phyloP scores from a whole-genome alignment of 2,797 vertebrate species.

The Streptopelia turtur region DNA sequence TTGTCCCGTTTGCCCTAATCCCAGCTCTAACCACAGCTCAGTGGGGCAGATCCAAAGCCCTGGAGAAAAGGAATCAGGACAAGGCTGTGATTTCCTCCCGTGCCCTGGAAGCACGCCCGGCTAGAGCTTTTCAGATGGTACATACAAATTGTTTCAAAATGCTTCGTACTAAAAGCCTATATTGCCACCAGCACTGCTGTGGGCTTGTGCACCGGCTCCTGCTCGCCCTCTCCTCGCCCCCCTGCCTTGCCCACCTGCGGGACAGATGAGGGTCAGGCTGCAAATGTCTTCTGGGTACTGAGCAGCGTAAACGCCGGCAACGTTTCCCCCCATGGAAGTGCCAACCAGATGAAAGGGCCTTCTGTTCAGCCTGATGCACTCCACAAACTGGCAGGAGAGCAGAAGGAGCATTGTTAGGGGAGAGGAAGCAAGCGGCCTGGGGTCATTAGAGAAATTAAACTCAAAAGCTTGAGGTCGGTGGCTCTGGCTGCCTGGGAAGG shows the following conservation, averaged over 20 bases:
- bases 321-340: conserved; percentile 94
- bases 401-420: conserved; percentile 18
- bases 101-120: neutral
- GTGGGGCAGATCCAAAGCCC: neutral
- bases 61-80: neutral
- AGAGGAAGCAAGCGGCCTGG: neutral
- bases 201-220: neutral
- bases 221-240: neutral
- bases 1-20: neutral
- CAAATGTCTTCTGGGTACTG: conserved; percentile 89
- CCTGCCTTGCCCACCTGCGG: conserved; percentile 85
- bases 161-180: neutral
- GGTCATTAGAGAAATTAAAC: neutral
- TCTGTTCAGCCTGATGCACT: conserved; percentile 88
- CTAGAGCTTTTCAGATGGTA: neutral
- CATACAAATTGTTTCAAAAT: neutral
- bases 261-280: conserved; percentile 93
- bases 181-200: neutral
- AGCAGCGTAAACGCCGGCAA: conserved; percentile 94
- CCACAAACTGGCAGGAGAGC: conserved; percentile 86
- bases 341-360: conserved; percentile 94
- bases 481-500: neutral
- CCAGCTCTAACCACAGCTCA: neutral
- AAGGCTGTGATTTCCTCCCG: neutral
- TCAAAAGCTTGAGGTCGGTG: neutral